phyloP scores from a whole-genome alignment of 2,113 vertebrate species.

The Pluvialis apricaria region DNA sequence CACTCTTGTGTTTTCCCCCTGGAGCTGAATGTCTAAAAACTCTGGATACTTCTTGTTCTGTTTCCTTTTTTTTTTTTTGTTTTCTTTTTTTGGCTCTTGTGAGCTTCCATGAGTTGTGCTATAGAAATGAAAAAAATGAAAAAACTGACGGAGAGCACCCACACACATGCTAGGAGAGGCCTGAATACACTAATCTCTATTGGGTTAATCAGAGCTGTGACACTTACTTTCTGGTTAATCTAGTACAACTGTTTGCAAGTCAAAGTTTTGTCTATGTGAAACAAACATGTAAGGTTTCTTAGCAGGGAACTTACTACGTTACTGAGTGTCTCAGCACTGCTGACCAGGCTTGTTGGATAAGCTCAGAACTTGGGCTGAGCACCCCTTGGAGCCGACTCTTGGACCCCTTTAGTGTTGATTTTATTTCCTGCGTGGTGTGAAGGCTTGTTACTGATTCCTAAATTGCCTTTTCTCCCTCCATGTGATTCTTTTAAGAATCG shows the following conservation, averaged over 20 bases:
- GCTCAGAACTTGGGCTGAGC: background rate
- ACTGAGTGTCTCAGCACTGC: background rate
- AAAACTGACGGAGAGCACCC: background rate
- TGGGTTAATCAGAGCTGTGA: background rate
- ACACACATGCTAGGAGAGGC: background rate
- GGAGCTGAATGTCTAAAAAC: slow-evolving; percentile 43
- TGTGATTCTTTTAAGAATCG: no score
- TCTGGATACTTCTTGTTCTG: slow-evolving; percentile 45
- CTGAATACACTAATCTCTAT: background rate
- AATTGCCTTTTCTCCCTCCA: background rate
- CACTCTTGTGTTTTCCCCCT: slow-evolving; percentile 35
- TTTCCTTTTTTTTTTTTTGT: background rate
- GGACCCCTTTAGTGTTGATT: background rate
- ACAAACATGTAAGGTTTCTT: background rate
- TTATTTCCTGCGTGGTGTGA: background rate
- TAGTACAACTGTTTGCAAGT: background rate
- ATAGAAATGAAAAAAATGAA: background rate
- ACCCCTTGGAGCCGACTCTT: background rate
- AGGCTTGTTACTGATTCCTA: background rate
- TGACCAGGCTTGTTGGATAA: background rate
- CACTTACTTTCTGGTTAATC: background rate
- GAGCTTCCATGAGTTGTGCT: slow-evolving; percentile 2
- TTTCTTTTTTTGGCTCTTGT: background rate
- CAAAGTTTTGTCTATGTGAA: background rate
- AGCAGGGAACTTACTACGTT: background rate